Percentiles rank a stretch among this genome's conserved stretches.
Evolutionary conservation across 2,888 invertebrate genomes (phyloP).

Genomic region (Pecten maximus): DNA sequence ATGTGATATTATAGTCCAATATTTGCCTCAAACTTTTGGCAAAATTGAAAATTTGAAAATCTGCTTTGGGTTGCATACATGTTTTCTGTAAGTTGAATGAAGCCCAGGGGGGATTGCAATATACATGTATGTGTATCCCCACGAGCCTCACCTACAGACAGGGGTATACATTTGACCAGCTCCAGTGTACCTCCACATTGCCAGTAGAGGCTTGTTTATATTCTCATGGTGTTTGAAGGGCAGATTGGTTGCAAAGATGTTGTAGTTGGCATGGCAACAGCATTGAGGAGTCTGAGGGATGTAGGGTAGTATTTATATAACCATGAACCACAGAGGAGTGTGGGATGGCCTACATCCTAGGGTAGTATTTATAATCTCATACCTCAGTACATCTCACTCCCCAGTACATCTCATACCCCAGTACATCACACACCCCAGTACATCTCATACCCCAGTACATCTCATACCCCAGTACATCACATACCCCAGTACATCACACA

Average conservation of each 20-base stretch:
- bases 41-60: no score
- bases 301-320: background rate
- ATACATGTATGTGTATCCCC: no score
- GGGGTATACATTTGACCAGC: background rate
- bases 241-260: conserved; percentile 24
- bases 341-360: background rate
- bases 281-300: background rate
- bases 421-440: background rate
- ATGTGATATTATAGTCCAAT: no score
- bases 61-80: no score
- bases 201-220: background rate
- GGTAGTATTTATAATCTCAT: no score
- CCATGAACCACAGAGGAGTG: background rate
- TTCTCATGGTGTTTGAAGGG: conserved; percentile 22
- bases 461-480: background rate
- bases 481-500: background rate
- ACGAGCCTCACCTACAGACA: no score
- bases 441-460: background rate
- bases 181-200: background rate
- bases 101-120: no score
- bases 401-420: background rate
- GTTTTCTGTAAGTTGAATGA: no score
- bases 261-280: background rate
- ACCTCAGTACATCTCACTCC: no score
- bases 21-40: no score